Percentiles rank a stretch among this genome's conserved stretches.
Evolutionary conservation across 2,113 vertebrate species (phyloP).

Genomic region (Campylomormyrus numenius): DNA sequence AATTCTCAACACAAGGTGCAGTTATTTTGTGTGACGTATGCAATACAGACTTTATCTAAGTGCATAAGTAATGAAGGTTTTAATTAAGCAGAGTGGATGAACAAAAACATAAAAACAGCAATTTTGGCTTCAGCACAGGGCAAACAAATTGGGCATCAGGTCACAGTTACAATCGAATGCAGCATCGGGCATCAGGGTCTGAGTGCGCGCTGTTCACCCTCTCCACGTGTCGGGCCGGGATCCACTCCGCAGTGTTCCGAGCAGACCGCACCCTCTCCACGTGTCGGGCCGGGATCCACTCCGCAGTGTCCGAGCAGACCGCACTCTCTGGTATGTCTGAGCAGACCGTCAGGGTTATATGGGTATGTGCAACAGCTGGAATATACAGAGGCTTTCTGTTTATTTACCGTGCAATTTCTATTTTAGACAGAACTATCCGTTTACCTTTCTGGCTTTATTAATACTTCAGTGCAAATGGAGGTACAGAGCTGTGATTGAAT

Average conservation of each 20-base stretch:
- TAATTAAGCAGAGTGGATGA: neutral
- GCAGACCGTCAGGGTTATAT: neutral
- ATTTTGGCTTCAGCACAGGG: neutral
- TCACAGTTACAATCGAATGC: neutral
- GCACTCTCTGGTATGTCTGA: neutral
- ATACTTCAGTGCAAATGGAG: neutral
- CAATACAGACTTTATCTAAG: neutral
- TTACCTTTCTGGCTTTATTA: conserved; percentile 2
- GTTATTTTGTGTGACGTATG: neutral
- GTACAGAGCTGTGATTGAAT: neutral
- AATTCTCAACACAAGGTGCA: neutral
- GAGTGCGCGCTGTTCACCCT: too few species aligned
- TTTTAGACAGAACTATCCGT: neutral
- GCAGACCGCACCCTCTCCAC: neutral
- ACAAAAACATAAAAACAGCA: neutral
- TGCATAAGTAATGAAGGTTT: neutral
- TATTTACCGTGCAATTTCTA: neutral
- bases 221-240: neutral
- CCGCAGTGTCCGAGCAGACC: neutral
- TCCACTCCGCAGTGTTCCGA: neutral
- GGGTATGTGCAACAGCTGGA: neutral
- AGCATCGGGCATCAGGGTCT: neutral
- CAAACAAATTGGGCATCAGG: neutral
- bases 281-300: too few species aligned
- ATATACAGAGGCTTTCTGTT: neutral